Conservation (phyloP, 2,113 vertebrate species). For the Prunella fulvescens region DNA sequence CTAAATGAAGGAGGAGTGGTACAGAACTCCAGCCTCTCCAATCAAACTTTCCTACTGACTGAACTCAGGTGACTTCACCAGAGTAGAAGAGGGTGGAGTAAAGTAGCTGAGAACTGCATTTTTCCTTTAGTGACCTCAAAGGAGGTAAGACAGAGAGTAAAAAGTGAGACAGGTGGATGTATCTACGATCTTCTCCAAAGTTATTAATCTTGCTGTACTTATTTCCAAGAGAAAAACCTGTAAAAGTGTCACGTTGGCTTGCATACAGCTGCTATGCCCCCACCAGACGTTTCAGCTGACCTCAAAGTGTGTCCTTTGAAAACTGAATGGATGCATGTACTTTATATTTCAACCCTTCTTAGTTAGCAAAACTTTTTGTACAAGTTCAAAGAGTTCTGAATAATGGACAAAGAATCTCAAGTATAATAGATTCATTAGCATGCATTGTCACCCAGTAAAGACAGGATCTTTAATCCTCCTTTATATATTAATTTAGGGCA, state of each 20-base stretch:
- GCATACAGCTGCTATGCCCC: not conserved
- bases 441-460: not conserved
- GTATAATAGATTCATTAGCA: not conserved
- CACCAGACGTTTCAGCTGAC: not conserved
- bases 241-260: not conserved
- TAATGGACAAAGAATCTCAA: not conserved
- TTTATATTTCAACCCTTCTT: not conserved
- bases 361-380: not conserved
- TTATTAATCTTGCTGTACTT: not conserved
- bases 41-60: not conserved
- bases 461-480: not conserved
- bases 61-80: not conserved
- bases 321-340: not conserved
- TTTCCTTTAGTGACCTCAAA: not conserved
- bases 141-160: not conserved
- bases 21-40: not conserved
- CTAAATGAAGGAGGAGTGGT: not conserved
- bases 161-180: not conserved
- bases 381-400: not conserved
- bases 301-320: not conserved
- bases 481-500: not conserved
- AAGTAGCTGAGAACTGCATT: not conserved
- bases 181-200: not conserved
- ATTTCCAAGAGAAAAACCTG: not conserved
- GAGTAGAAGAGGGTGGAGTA: not conserved